Percentiles rank a stretch among this genome's conserved stretches.
Conservation (phyloP, 2,888 invertebrate species). For the Apotomis capreana region DNA sequence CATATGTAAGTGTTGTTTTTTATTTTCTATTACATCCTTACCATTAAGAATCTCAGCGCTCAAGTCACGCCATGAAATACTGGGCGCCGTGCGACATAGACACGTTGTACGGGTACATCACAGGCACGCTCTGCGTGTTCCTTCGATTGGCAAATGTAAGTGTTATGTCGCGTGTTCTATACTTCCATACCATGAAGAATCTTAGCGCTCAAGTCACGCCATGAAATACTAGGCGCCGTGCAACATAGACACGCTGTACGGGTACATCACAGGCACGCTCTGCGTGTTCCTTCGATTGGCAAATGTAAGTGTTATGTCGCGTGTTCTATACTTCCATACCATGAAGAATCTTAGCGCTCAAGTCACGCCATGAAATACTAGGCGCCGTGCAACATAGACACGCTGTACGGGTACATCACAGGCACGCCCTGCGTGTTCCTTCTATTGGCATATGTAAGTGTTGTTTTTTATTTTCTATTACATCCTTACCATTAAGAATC, state of each 20-base stretch:
- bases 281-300: slow-evolving; percentile 12
- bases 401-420: slow-evolving; percentile 3
- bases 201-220: background rate
- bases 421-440: slow-evolving; percentile 16
- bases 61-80: slow-evolving; percentile 7
- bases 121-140: no score
- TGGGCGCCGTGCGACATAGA: no score
- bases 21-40: slow-evolving; percentile 1
- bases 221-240: background rate
- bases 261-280: background rate
- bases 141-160: no score
- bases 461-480: no score
- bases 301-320: background rate
- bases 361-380: slow-evolving; percentile 19
- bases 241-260: no score
- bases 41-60: slow-evolving; percentile 4
- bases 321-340: no score
- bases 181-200: background rate
- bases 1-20: no score
- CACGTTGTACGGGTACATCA: no score
- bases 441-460: slow-evolving; percentile 7
- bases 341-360: background rate
- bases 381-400: slow-evolving; percentile 19
- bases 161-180: no score
- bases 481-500: slow-evolving; percentile 5